Percentiles rank a stretch among this genome's conserved stretches.
Evolutionary conservation across 2,113 vertebrate genomes (phyloP).

Genomic region (Neolamprologus kungweensis): DNA sequence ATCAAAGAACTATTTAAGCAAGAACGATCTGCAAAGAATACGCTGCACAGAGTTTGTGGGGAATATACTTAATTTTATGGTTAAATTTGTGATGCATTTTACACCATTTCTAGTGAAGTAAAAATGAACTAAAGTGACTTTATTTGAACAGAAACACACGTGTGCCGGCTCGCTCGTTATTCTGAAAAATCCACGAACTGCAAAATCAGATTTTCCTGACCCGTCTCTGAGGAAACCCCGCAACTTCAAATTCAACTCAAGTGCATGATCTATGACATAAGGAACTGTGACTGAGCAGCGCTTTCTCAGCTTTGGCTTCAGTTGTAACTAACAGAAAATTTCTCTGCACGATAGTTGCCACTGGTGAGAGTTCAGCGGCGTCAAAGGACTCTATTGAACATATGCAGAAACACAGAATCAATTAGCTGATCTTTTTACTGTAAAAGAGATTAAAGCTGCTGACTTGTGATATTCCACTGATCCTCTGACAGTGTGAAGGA

Average conservation of each 20-base stretch:
- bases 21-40: neutral
- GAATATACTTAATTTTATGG: fast-evolving
- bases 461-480: neutral
- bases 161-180: neutral
- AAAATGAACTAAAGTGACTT: neutral
- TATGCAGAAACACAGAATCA: neutral
- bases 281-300: neutral
- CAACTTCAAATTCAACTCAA: neutral
- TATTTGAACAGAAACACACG: neutral
- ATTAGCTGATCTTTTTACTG: neutral
- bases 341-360: too few relatives aligned
- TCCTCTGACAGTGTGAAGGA: neutral
- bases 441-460: neutral
- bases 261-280: neutral
- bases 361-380: neutral
- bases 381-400: neutral
- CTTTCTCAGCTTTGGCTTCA: neutral
- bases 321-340: neutral
- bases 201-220: neutral
- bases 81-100: neutral
- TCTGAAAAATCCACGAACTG: neutral
- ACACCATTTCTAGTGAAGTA: neutral
- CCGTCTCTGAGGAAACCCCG: neutral
- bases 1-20: neutral
- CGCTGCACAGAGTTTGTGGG: neutral